These are phyloP conservation scores for Chromoteleia sp. DNA, from an alignment of 2,888 invertebrate genomes.

Conservation along the genomic window DNA sequence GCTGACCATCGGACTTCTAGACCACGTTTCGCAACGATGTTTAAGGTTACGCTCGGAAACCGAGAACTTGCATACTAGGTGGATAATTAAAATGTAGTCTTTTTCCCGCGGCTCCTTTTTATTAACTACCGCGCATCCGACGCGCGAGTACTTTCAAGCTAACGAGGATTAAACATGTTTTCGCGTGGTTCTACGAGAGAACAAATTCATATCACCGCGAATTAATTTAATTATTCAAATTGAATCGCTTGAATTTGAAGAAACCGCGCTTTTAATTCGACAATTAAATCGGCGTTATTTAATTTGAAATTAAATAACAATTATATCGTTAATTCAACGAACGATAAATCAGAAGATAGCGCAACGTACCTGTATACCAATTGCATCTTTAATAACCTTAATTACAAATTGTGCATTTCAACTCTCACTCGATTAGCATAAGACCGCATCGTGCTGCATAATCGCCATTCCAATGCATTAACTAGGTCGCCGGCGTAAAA, in stretches of 20 bases:
- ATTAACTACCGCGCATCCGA: conserved; percentile 32
- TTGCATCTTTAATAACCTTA: conserved; percentile 61
- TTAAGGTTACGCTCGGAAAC: conserved; percentile 65
- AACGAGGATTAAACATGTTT: conserved; percentile 42
- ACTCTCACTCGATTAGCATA: conserved; percentile 61
- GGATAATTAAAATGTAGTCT: conserved; percentile 50
- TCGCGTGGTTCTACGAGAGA: conserved; percentile 17
- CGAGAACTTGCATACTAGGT: conserved; percentile 57
- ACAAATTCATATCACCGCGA: conserved; percentile 28
- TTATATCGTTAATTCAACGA: conserved; percentile 24
- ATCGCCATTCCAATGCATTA: conserved; percentile 41
- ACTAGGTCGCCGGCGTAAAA: conserved; percentile 33
- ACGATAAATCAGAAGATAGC: conserved; percentile 28
- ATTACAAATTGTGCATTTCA: conserved; percentile 59
- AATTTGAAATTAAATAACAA: conserved; percentile 30
- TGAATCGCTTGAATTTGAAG: not conserved
- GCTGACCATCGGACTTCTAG: conserved; percentile 56
- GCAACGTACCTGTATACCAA: conserved; percentile 6
- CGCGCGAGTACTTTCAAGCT: conserved; percentile 14
- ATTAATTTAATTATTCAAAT: conserved; percentile 35
- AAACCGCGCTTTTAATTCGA: not conserved
- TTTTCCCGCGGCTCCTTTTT: conserved; percentile 31
- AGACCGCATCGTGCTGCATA: conserved; percentile 34
- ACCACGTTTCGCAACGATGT: conserved; percentile 57
- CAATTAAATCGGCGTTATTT: conserved; percentile 1